Evolutionary conservation across 2,888 invertebrate species (phyloP).

Genomic region (Fissipunctia ypsillon): DNA sequence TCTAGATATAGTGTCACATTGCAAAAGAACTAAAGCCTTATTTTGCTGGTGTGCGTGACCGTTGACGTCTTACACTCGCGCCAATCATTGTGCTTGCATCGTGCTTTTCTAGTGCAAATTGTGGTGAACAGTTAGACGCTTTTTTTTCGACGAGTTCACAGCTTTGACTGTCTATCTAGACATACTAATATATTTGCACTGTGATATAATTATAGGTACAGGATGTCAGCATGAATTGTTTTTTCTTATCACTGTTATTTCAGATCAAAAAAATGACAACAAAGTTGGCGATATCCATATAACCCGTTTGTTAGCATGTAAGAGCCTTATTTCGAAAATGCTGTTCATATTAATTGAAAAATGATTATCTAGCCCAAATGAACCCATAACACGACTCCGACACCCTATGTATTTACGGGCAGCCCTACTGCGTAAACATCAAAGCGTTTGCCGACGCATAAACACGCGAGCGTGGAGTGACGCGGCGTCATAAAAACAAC

Average conservation of each 20-base stretch:
- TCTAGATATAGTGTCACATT: too few species aligned
- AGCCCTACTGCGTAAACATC: conserved; percentile 61
- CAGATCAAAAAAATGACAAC: neutral
- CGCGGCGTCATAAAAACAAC: conserved; percentile 66
- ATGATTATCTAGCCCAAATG: neutral
- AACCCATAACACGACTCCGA: neutral
- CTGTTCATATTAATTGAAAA: neutral
- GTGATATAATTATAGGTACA: neutral
- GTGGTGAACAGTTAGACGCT: too few species aligned
- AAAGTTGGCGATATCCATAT: neutral
- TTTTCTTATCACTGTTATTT: neutral
- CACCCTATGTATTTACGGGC: neutral
- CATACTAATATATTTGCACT: too few species aligned
- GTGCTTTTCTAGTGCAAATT: too few species aligned
- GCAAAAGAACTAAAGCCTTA: too few species aligned
- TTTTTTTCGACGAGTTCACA: too few species aligned
- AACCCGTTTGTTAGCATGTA: neutral
- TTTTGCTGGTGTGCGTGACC: too few species aligned
- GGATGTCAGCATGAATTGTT: neutral
- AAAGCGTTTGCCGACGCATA: conserved; percentile 62
- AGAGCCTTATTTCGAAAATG: neutral
- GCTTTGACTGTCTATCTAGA: too few species aligned
- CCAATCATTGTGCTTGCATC: too few species aligned
- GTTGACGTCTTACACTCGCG: too few species aligned
- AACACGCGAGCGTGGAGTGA: conserved; percentile 63